Evolutionary conservation across 2,113 vertebrate genomes (phyloP), one percentile per base, ranked within the genome.

Genomic region (Scolopax mira): DNA sequence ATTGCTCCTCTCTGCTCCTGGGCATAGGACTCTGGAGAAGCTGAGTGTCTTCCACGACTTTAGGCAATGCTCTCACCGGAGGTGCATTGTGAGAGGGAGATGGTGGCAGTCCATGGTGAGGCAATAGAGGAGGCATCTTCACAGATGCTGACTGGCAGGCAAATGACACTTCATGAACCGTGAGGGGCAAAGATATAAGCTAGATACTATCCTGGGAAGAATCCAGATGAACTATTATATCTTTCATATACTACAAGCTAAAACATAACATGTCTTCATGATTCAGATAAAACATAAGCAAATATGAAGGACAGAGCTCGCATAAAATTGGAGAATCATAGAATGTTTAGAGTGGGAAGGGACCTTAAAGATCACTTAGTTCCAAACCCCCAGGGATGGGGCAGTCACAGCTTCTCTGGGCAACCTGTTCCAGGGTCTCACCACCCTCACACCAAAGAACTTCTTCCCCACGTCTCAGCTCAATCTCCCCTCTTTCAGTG

Each of bases 51-150:
- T 48, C 11, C 0, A 7, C 1, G 2, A 5, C 8, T 52, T 17
- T 14, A 39, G 13, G 7, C 3, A 30, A 22, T 8, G 12, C 2
- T 64, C 1, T 15, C 1, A 0, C 1, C 1, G 1, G 3, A 18
- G 18, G 11, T 5, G 2, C 6, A 22, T 14, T 8, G 6, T 9
- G 5, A 33, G 31, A 3, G 1, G 24, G 6, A 61, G 23, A 12
- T 14, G 8, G 6, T 48, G 27, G 18, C 3, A 5, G 3, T 7
- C 2, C 7, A 1, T 3, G 1, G 23, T 7, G 11, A 42, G 19
- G 44, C 3, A 52, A 13, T 10, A 60, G 25, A 58, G 23, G 18
- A 73, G 28, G 5, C 4, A 13, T 5, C 25, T 73, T n/a, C 13
- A 5, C 11, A 35, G 28, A 60, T 21, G 8, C 6, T 27, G 22